phyloP scores from a whole-genome alignment of 2,113 vertebrate species.

The Hypomesus transpacificus region DNA sequence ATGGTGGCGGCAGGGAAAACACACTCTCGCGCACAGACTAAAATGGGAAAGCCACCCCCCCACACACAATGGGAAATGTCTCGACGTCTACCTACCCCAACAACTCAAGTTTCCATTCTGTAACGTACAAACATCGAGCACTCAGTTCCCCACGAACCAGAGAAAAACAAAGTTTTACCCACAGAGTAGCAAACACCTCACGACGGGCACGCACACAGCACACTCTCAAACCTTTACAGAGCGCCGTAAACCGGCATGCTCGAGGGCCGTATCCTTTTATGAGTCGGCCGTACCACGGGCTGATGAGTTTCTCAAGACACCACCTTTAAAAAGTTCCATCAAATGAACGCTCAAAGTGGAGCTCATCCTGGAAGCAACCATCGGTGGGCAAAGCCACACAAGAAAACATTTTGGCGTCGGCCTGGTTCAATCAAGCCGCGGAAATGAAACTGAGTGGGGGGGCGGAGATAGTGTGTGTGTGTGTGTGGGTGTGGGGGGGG shows the following conservation, averaged over 20 bases:
- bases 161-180: slow-evolving; percentile 33
- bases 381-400: slow-evolving; percentile 53
- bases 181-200: slow-evolving; percentile 1
- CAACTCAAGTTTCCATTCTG: too few species aligned
- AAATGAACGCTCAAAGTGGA: slow-evolving; percentile 68
- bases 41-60: neutral
- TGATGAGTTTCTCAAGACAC: slow-evolving; percentile 67
- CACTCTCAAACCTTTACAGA: slow-evolving; percentile 51
- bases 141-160: too few species aligned
- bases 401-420: slow-evolving; percentile 65
- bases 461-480: neutral
- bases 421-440: slow-evolving; percentile 62
- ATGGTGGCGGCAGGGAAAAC: slow-evolving; percentile 50
- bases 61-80: slow-evolving; percentile 25
- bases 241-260: slow-evolving; percentile 47
- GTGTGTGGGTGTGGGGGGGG: neutral
- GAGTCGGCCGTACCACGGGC: slow-evolving; percentile 47
- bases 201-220: slow-evolving; percentile 19
- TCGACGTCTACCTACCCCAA: neutral
- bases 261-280: slow-evolving; percentile 63
- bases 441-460: slow-evolving; percentile 56
- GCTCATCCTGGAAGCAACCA: slow-evolving; percentile 58
- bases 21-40: slow-evolving; percentile 9
- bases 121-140: too few species aligned
- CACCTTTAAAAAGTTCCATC: slow-evolving; percentile 52